Percentiles rank a stretch among this genome's conserved stretches.
These are phyloP conservation scores for Cryptotermes secundus DNA, from an alignment of 1,140 invertebrate genomes.

Conservation along the genomic window DNA sequence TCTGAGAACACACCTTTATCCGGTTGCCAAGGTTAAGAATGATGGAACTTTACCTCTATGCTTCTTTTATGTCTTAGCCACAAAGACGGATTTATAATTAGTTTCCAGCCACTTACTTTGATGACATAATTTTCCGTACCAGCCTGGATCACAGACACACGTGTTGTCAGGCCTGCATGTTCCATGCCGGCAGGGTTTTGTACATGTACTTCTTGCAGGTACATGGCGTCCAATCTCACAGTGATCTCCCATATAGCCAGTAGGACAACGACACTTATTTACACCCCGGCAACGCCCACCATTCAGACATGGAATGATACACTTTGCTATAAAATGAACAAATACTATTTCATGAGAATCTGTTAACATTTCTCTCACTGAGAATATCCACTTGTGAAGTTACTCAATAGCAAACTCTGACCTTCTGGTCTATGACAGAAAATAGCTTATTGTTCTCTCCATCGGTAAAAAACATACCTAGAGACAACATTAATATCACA, in stretches of 20 bases:
- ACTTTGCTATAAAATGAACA: constrained; percentile 66
- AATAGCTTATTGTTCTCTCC: no score
- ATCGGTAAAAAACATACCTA: no score
- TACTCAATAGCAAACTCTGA: not conserved
- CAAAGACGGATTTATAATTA: no score
- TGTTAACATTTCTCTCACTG: not conserved
- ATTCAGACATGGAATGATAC: constrained; percentile 84
- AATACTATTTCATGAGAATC: not conserved
- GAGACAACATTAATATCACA: no score
- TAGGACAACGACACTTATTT: constrained; percentile 80
- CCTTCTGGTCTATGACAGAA: no score
- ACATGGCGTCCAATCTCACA: constrained; percentile 76
- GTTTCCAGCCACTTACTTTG: constrained; percentile 50
- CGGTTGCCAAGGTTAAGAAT: no score
- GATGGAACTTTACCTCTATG: no score
- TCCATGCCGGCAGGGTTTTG: constrained; percentile 69
- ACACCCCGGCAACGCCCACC: constrained; percentile 81
- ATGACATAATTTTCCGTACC: constrained; percentile 70
- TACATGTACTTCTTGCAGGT: constrained; percentile 65
- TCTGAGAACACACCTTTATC: no score
- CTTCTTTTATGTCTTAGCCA: no score
- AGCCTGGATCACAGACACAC: constrained; percentile 71
- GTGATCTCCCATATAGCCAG: constrained; percentile 77
- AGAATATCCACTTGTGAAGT: not conserved
- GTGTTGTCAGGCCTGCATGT: constrained; percentile 65